Conservation (phyloP, 2,113 vertebrate species). For the Hypanus sabinus region DNA sequence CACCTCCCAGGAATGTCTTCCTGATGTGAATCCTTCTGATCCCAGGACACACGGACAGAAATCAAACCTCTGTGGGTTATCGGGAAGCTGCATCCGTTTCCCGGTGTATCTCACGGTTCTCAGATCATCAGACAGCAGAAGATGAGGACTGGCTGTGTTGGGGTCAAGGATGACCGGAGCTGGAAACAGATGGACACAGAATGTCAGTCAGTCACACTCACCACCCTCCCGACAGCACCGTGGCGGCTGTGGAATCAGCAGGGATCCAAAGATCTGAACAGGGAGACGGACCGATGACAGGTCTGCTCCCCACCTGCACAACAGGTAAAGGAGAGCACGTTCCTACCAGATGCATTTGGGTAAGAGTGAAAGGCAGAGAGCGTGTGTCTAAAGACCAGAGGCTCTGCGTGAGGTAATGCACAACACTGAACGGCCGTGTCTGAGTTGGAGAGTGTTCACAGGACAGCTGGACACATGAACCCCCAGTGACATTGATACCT, state of each 20-base stretch:
- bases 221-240: neutral
- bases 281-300: too few species aligned
- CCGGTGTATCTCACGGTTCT: neutral
- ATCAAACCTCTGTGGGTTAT: neutral
- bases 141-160: neutral
- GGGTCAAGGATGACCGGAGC: neutral
- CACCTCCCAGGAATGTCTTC: conserved; percentile 1
- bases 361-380: too few species aligned
- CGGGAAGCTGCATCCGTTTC: neutral
- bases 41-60: neutral
- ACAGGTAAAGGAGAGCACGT: too few species aligned
- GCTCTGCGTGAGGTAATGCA: too few species aligned
- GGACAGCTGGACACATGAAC: too few species aligned
- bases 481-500: too few species aligned
- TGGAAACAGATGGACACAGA: neutral
- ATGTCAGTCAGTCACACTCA: neutral
- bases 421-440: too few species aligned
- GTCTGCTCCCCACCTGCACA: too few species aligned
- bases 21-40: too few species aligned
- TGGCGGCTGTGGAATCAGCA: neutral
- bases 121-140: conserved; percentile 7
- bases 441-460: too few species aligned
- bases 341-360: too few species aligned
- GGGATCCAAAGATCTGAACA: neutral
- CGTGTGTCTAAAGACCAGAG: too few species aligned